Evolutionary conservation across 2,113 vertebrate species (phyloP), one percentile per base, ranked within the genome.

Genomic region (Calcarius ornatus): DNA sequence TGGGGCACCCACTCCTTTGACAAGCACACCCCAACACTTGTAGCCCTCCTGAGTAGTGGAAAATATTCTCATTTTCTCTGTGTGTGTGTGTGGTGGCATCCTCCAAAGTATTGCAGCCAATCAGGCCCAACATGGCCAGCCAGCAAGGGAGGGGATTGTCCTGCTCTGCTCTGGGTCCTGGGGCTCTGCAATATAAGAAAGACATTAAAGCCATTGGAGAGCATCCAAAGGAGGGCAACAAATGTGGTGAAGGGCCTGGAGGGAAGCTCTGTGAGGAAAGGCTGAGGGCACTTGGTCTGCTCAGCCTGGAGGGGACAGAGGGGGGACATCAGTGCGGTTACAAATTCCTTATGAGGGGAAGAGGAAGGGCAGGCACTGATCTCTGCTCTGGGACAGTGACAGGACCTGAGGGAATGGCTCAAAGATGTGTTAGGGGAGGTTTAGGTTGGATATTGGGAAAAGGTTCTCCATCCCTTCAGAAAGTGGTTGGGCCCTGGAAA

Each of bases 281-380:
- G 22, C 54, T 60, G 63, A 77, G 22, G 45, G 4, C 18, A 38
- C 12, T 43, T 6, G 37, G 3, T 19, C 22, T 60, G 33, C 2
- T 37, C 54, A 77, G 37, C 15, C 27, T 43, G 33, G 18, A 59
- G 28, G 7, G 15, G 43, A 20, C 25, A 18, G 37, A 43, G 45
- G 17, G 11, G 37, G 33, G 4, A 27, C 1, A 27, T 16, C 18
- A 51, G 0, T 28, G 54, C 19, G 69, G 33, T 8, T 45, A 19
- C 23, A 69, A 1, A 2, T 43, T 77, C 45, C 18, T 2, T 0
- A 0, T 22, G 45, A 51, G 33, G 4, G 27, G 11, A 31, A 11
- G 18, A 19, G 3, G 6, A 60, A 6, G 38, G 63, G 1, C 22
- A 43, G 31, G 0, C 53, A 43, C 27, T 22, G 33, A 37, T 51